Conservation (phyloP, 2,797 vertebrate species). For the Aeoliscus strigatus region DNA sequence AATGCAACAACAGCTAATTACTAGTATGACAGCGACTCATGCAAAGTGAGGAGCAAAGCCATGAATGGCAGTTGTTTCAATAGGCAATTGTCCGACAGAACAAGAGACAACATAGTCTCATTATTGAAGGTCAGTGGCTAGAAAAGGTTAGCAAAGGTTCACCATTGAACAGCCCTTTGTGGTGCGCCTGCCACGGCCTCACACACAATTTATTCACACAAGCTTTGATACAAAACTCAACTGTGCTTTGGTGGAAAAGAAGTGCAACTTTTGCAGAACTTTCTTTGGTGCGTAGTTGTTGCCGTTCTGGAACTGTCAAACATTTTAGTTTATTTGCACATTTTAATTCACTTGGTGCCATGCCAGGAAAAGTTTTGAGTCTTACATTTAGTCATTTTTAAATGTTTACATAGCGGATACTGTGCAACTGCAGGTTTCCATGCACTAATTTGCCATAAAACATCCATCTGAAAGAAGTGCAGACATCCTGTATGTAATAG, state of each 20-base stretch:
- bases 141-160: slow-evolving; percentile 74
- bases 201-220: slow-evolving; percentile 56
- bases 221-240: slow-evolving; percentile 56
- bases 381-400: slow-evolving; percentile 7
- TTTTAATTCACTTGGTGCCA: slow-evolving; percentile 14
- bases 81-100: slow-evolving; percentile 71
- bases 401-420: too few species aligned
- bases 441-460: too few species aligned
- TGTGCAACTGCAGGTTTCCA: too few species aligned
- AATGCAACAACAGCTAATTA: slow-evolving; percentile 69
- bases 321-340: slow-evolving; percentile 29
- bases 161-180: slow-evolving; percentile 66
- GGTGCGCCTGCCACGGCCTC: slow-evolving; percentile 42
- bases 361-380: slow-evolving; percentile 5
- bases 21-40: slow-evolving; percentile 58
- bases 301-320: slow-evolving; percentile 45
- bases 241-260: slow-evolving; percentile 45
- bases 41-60: slow-evolving; percentile 53
- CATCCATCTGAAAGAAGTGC: too few species aligned
- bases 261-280: slow-evolving; percentile 55
- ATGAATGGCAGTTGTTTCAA: slow-evolving; percentile 75
- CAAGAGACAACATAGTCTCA: slow-evolving; percentile 75
- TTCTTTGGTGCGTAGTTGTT: slow-evolving; percentile 24
- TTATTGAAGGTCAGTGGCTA: slow-evolving; percentile 74
- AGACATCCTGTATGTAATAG: too few species aligned